Evolutionary conservation across 2,113 vertebrate genomes (phyloP).

Genomic region (Peromyscus californicus): DNA sequence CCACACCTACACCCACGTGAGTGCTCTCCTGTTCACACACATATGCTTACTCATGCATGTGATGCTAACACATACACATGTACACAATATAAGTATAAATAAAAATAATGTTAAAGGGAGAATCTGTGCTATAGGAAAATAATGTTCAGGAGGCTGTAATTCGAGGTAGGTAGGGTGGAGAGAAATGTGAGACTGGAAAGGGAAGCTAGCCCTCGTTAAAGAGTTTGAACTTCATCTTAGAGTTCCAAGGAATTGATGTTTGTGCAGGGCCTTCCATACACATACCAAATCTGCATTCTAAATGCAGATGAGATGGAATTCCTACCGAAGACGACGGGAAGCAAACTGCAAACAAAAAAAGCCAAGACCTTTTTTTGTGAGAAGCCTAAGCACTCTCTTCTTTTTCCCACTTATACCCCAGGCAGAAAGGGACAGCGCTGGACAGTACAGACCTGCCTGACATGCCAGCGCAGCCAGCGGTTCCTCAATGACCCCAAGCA

Average conservation of each 20-base stretch:
- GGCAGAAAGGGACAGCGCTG: slow-evolving; percentile 75
- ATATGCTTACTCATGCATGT: neutral
- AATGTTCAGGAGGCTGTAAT: neutral
- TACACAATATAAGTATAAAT: neutral
- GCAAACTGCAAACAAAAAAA: neutral
- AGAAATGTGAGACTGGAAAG: neutral
- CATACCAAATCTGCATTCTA: neutral
- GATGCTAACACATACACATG: neutral
- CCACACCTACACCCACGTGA: neutral
- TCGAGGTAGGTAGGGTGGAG: neutral
- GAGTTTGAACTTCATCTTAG: slow-evolving; percentile 7
- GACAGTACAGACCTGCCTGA: slow-evolving; percentile 82
- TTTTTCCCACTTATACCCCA: neutral
- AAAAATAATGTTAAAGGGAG: neutral
- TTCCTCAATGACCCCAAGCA: slow-evolving; percentile 80
- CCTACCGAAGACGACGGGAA: neutral
- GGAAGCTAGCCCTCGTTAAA: neutral
- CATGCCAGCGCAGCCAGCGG: slow-evolving; percentile 75
- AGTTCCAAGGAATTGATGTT: neutral
- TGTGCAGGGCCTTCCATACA: neutral
- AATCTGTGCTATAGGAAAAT: neutral
- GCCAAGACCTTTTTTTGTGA: neutral
- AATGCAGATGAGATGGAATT: neutral
- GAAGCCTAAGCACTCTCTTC: neutral
- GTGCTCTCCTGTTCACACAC: neutral